Evolutionary conservation across 2,113 vertebrate genomes (phyloP).

Genomic region (Pelobates fuscus): DNA sequence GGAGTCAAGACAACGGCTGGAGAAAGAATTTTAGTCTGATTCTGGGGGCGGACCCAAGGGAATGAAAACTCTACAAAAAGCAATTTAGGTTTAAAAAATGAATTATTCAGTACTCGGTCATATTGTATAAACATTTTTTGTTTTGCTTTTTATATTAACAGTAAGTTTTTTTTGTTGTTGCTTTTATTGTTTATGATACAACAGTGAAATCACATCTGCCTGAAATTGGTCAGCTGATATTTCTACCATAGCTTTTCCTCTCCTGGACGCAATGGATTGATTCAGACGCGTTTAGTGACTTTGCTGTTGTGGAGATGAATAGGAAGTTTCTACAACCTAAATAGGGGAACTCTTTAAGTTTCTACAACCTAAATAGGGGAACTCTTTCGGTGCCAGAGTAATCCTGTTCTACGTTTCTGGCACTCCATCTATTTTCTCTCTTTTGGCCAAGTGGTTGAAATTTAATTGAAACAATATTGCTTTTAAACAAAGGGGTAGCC

Average conservation of each 20-base stretch:
- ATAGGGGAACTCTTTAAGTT: constrained; percentile 23
- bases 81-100: constrained; percentile 35
- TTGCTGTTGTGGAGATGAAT: neutral
- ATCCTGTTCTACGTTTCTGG: constrained; percentile 24
- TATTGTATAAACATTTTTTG: neutral
- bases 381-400: constrained; percentile 24
- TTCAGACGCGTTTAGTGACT: neutral
- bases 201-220: too few relatives aligned
- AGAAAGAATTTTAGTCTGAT: constrained; percentile 50
- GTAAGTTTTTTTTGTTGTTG: neutral
- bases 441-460: constrained; percentile 32
- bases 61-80: constrained; percentile 34
- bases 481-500: constrained; percentile 33
- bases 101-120: constrained; percentile 9
- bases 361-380: constrained; percentile 16
- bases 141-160: neutral
- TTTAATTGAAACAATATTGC: constrained; percentile 47
- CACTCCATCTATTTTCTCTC: constrained; percentile 29
- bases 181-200: too few relatives aligned
- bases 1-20: constrained; percentile 48
- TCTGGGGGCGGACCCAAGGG: constrained; percentile 38
- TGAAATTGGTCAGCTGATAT: neutral
- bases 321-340: constrained; percentile 18
- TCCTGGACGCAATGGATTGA: constrained; percentile 24
- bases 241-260: constrained; percentile 47